Evolutionary conservation across 2,888 invertebrate species (phyloP), one percentile per base, ranked within the genome.

Genomic region (Shargacucullia verbasci): DNA sequence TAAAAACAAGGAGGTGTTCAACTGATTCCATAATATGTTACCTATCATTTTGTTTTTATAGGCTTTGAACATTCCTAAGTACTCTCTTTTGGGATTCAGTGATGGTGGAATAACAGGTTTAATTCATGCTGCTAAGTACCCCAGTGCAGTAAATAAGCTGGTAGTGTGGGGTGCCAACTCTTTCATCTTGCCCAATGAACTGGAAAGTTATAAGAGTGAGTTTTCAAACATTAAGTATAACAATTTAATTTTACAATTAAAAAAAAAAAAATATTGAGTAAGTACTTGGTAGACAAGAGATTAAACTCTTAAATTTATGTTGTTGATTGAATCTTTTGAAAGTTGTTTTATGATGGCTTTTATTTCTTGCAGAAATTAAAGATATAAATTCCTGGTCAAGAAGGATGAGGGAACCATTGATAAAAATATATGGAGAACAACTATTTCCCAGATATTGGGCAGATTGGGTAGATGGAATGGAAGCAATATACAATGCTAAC

Each of bases 11-110:
- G n/a, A n/a, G n/a, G n/a, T n/a, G n/a, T n/a, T n/a, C n/a, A n/a
- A n/a, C n/a, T n/a, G n/a, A n/a, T n/a, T n/a, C n/a, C n/a, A n/a
- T n/a, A n/a, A n/a, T n/a, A n/a, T n/a, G n/a, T 15, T 7, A 11
- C 1, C 2, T 12, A 3, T 15, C 8, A 13, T 15, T 48, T 44
- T n/a, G n/a, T n/a, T 14, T 39, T 75, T 73, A 5, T 75, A 96
- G 95, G 90, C 91, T 40, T 82, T 98, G 8, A 95, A 96, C 1
- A 93, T 96, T 38, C 81, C 94, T 0, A 95, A 95, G 71, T 98
- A 96, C 86, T 98, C 98, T 0, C 78, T 98, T 9, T 80, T 98
- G 55, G 98, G 98, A 0, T 98, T 98, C 98, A 98, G 98, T 88
- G 98, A 98, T 89, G 98, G 98, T 25, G 98, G 97, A 1, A 96